Evolutionary conservation across 2,797 vertebrate species (phyloP), one percentile per base, ranked within the genome.

Genomic region (Periparus ater): DNA sequence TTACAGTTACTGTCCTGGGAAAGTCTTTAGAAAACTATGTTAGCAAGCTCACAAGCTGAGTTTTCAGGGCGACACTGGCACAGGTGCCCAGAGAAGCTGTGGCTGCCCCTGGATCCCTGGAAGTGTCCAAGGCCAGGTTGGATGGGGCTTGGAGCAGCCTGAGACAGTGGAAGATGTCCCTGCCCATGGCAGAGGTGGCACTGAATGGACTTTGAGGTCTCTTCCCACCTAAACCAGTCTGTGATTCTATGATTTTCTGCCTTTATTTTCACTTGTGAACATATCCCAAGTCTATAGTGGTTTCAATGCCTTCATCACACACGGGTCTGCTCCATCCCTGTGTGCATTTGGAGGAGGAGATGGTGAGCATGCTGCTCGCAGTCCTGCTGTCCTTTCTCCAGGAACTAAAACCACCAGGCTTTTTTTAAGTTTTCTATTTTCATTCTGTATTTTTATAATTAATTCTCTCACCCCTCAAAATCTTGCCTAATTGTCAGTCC

Each of bases 61-160:
- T 36, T 36, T 36, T 36, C 36, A 36, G 36, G 36, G 36, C 36
- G 36, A 36, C 36, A 36, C 36, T 36, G 9, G 36, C 36, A 36
- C 32, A 53, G 32, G 17, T 51, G 13, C 55, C 32, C 78, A 61
- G 65, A 70, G 47, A 1, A 32, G 55, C 47, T 81, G 32, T 9
- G 55, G 47, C 32, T 71, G 27, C n/a, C 22, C 32, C 47, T 53
- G 55, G 38, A 61, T 53, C 57, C n/a, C 27, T 71, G 57, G 27
- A 2, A 71, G 26, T 61, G 32, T 0, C 55, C 66, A 1, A 81
- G 47, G 9, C 32, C 32, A 45, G 32, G 14, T 0, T 71, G 57
- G 32, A 53, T 1, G 2, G 66, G 47, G 5, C n/a, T 61, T 3
- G 32, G 38, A 36, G 32, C 17, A 45, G 0, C 22, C 32, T 82